Conservation (phyloP, 1,140 invertebrate species). For the Stegodyphus mimosarum region DNA sequence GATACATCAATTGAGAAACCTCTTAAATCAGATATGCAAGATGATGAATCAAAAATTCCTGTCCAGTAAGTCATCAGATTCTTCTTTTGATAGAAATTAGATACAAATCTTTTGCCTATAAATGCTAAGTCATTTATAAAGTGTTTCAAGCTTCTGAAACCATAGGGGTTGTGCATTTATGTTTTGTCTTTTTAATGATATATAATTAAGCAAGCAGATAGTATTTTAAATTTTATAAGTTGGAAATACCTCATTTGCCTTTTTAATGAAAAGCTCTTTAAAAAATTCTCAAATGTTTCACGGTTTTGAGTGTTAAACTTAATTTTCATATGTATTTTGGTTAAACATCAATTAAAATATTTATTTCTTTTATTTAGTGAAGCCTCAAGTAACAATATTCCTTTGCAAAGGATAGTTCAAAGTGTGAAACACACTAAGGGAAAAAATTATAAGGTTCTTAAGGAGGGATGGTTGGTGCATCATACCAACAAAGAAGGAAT, state of each 20-base stretch:
- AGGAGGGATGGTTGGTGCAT: conserved; percentile 98
- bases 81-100: not conserved
- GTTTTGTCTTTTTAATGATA: too few relatives aligned
- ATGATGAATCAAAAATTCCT: conserved; percentile 56
- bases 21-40: conserved; percentile 11
- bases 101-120: too few relatives aligned
- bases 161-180: too few relatives aligned
- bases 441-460: conserved; percentile 86
- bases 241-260: too few relatives aligned
- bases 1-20: conserved; percentile 40
- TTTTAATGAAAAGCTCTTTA: too few relatives aligned
- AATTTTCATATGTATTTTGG: too few relatives aligned
- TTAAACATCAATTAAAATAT: not conserved
- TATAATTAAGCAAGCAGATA: too few relatives aligned
- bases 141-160: too few relatives aligned
- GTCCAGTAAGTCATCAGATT: conserved; percentile 27
- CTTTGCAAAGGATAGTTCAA: conserved; percentile 97
- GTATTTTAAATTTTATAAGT: too few relatives aligned
- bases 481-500: conserved; percentile 87
- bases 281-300: too few relatives aligned
- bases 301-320: too few relatives aligned
- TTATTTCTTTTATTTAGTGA: conserved; percentile 51
- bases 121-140: too few relatives aligned
- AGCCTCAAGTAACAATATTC: conserved; percentile 94
- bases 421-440: conserved; percentile 96